phyloP scores from a whole-genome alignment of 2,797 vertebrate species.

The Sphenopsis melanotis region DNA sequence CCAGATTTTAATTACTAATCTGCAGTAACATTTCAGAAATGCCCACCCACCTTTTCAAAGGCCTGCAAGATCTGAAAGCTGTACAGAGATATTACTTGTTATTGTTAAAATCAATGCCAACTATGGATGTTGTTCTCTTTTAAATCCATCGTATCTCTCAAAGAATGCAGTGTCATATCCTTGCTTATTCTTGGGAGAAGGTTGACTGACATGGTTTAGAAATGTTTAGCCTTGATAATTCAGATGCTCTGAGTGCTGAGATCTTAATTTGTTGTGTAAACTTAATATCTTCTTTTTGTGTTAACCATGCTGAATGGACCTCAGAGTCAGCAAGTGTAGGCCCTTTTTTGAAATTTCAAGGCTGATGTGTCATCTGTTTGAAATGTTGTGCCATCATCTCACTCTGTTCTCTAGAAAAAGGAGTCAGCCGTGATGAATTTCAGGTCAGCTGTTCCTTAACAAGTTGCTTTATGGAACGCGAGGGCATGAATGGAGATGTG shows the following conservation, averaged over 20 bases:
- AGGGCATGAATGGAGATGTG: not conserved
- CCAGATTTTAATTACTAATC: not conserved
- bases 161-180: not conserved
- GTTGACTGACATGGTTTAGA: not conserved
- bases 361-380: not conserved
- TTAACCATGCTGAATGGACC: not conserved
- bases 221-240: not conserved
- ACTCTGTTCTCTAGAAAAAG: not conserved
- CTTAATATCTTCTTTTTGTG: not conserved
- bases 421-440: not conserved
- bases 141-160: not conserved
- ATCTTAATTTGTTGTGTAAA: not conserved
- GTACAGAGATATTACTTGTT: not conserved
- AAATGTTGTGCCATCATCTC: not conserved
- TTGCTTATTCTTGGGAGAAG: not conserved
- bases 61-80: not conserved
- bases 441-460: not conserved
- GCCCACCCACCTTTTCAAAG: not conserved
- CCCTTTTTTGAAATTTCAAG: not conserved
- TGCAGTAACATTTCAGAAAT: not conserved
- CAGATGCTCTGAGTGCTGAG: not conserved
- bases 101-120: not conserved
- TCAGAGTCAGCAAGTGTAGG: not conserved
- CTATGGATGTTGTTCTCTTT: not conserved
- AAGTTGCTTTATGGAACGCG: not conserved